phyloP scores from a whole-genome alignment of 2,797 vertebrate species.

The Ciconia nigra region DNA sequence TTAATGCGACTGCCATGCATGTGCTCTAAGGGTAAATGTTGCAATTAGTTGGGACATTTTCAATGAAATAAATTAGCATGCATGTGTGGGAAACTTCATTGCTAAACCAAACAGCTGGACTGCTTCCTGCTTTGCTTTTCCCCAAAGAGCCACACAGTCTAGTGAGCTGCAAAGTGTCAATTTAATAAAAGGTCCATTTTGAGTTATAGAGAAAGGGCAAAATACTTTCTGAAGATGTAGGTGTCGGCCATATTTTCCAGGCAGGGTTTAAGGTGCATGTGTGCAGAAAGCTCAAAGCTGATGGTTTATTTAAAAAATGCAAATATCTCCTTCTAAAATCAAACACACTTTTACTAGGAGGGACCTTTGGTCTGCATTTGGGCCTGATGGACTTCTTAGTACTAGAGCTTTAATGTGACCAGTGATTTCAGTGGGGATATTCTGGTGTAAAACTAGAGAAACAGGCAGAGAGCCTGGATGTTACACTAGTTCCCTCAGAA shows the following conservation, averaged over 20 bases:
- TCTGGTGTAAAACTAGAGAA: neutral
- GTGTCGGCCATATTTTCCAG: neutral
- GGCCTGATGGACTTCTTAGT: neutral
- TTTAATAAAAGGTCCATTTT: neutral
- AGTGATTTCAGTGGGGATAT: neutral
- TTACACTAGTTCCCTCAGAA: neutral
- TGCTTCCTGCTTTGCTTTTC: neutral
- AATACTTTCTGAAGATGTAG: neutral
- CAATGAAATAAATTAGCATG: neutral
- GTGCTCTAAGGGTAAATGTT: neutral
- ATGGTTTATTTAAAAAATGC: neutral
- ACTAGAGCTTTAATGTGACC: neutral
- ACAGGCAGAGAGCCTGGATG: neutral
- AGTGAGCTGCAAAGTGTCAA: neutral
- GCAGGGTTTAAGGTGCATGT: neutral
- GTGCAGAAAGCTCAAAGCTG: neutral
- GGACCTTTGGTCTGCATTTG: neutral
- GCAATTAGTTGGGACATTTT: constrained; percentile 19
- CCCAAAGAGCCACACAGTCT: neutral
- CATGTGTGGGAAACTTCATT: neutral
- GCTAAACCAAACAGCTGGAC: constrained; percentile 30
- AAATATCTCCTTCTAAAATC: neutral
- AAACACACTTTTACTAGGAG: neutral
- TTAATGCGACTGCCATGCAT: neutral
- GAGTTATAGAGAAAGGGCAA: neutral